These are phyloP conservation scores for Hystrix brachyura DNA, from an alignment of 2,113 vertebrate genomes.

Conservation along the genomic window DNA sequence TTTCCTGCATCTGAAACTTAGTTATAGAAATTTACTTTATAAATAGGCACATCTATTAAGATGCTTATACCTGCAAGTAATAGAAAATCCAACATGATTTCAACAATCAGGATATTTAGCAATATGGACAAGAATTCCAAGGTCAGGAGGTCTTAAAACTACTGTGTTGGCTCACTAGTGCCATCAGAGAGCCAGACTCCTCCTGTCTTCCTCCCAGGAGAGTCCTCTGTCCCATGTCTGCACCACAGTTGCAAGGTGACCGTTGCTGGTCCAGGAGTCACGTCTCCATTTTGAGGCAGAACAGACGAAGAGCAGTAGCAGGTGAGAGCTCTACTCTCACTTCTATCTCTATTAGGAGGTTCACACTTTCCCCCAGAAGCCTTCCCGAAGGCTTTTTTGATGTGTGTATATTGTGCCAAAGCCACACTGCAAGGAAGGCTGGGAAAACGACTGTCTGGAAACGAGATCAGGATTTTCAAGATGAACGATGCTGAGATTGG, in stretches of 20 bases:
- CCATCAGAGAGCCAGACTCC: neutral
- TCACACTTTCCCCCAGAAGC: too few species aligned
- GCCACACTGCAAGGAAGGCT: neutral
- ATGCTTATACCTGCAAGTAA: neutral
- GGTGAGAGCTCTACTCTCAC: neutral
- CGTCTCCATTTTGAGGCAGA: neutral
- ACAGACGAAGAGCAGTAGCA: too few species aligned
- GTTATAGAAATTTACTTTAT: too few species aligned
- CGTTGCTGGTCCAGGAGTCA: neutral
- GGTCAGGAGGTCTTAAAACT: too few species aligned
- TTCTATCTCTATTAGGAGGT: rapidly evolving
- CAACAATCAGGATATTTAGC: neutral
- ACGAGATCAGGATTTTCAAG: neutral
- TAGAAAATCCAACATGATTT: neutral
- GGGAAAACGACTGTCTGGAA: neutral
- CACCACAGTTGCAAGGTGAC: neutral
- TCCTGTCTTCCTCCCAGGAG: neutral
- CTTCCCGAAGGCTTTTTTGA: neutral
- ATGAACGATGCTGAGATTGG: neutral
- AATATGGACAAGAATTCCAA: neutral
- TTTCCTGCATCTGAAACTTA: neutral
- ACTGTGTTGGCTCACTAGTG: neutral
- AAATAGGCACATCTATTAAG: neutral
- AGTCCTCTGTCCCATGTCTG: neutral
- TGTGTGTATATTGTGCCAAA: rapidly evolving